Evolutionary conservation across 2,797 vertebrate genomes (phyloP).

Genomic region (Allobates femoralis): DNA sequence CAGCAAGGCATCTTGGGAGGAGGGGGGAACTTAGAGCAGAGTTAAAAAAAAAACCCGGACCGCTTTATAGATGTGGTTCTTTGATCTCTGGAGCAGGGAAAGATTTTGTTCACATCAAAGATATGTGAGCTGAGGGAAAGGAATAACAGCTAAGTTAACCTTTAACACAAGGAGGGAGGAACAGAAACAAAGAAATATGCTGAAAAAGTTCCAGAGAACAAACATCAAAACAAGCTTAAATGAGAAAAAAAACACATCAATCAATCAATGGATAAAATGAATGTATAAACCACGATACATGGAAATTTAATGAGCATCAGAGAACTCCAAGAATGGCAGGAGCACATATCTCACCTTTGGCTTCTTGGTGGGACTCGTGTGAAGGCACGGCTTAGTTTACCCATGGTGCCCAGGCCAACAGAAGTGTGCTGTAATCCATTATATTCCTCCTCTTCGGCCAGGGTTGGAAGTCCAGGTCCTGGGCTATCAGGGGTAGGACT

Average conservation of each 20-base stretch:
- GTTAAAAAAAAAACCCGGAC: conserved; percentile 36
- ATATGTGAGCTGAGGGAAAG: conserved; percentile 61
- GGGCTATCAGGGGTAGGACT: conserved; percentile 81
- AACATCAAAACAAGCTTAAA: conserved; percentile 50
- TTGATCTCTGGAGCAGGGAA: conserved; percentile 64
- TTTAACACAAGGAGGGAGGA: conserved; percentile 57
- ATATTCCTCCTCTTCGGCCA: conserved; percentile 97
- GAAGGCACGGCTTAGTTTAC: conserved; percentile 85
- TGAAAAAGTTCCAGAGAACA: conserved; percentile 47
- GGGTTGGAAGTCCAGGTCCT: conserved; percentile 88
- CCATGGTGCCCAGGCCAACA: conserved; percentile 79
- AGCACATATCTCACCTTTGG: conserved; percentile 79
- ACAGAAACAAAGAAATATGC: conserved; percentile 55
- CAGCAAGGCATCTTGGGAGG: conserved; percentile 60
- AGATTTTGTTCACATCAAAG: conserved; percentile 65
- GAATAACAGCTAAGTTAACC: conserved; percentile 60
- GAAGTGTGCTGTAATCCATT: conserved; percentile 87
- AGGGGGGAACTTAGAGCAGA: conserved; percentile 47
- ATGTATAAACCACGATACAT: background rate
- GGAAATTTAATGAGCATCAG: background rate
- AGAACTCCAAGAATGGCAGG: background rate
- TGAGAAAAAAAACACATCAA: conserved; percentile 22
- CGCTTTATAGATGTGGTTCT: conserved; percentile 61
- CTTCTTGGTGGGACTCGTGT: conserved; percentile 52
- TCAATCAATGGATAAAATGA: background rate